Conservation (phyloP, 2,888 invertebrate species). For the Drosophila aldrichi region DNA sequence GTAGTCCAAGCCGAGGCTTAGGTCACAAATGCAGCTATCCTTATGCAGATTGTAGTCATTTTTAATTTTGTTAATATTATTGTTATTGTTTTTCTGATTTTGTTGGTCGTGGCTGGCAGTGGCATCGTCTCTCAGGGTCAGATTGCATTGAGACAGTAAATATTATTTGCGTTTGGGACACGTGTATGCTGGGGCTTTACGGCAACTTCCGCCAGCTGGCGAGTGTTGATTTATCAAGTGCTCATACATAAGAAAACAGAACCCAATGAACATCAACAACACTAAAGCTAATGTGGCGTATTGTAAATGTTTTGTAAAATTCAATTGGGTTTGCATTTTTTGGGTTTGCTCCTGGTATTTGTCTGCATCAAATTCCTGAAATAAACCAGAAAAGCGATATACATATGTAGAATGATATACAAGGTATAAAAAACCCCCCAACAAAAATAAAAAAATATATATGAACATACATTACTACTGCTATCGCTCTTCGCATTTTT, state of each 20-base stretch:
- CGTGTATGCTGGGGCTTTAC: conserved; percentile 31
- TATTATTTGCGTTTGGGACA: conserved; percentile 75
- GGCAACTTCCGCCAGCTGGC: not conserved
- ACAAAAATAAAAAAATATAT: too few species aligned
- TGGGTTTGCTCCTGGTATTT: conserved; percentile 84
- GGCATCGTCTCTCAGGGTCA: conserved; percentile 76
- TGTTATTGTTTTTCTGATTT: conserved; percentile 8
- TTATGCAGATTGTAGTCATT: conserved; percentile 28
- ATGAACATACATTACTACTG: not conserved
- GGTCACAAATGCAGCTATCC: conserved; percentile 56
- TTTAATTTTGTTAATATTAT: conserved; percentile 20
- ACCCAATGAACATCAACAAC: conserved; percentile 84
- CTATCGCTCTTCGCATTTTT: not conserved
- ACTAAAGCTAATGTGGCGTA: conserved; percentile 86
- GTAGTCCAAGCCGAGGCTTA: conserved; percentile 43
- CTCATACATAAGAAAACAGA: conserved; percentile 85
- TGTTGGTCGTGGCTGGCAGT: conserved; percentile 54
- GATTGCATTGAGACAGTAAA: conserved; percentile 82
- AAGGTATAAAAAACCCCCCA: too few species aligned
- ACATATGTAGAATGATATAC: not conserved
- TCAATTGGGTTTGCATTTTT: conserved; percentile 86
- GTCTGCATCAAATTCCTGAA: not conserved
- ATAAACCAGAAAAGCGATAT: not conserved
- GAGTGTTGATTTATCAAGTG: conserved; percentile 63
- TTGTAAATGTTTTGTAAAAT: conserved; percentile 86